Evolutionary conservation across 1,140 invertebrate genomes (phyloP), one percentile per base, ranked within the genome.

Genomic region (Helicoverpa zea): DNA sequence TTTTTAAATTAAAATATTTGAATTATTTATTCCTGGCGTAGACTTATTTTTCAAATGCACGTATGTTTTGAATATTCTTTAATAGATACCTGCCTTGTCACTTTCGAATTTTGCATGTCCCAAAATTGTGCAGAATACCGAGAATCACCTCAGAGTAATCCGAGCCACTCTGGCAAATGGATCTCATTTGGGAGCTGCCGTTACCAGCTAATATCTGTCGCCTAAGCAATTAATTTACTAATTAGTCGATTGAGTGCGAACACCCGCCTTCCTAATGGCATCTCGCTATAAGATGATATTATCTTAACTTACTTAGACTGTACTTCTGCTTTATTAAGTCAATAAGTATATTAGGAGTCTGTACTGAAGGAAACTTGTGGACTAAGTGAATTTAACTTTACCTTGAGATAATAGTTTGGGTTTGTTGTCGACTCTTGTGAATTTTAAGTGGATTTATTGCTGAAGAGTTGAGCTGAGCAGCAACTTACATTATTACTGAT

Each of bases 221-320:
- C 81, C 81, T 82, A 51, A 56, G 58, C 77, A 82, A 82, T 82
- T 82, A 82, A 79, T 73, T 51, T 43, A 51, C 59, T 79, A 82
- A 82, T 82, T 82, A 82, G 76, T 54, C 81, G 81, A 82, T 82
- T 76, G 76, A 77, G 74, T 61, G 80, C 61, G 66, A 64, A 63
- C 66, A 56, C 58, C 51, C 70, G 49, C 56, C 68, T 58, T 14
- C 3, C 18, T 81, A 76, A 81, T 81, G 72, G 72, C 52, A 43
- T 70, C 72, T 68, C 52, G 29, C 63, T 54, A 54, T 78, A 68
- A 68, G 76, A 68, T 78, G 51, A 78, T 49, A 78, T 78, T 78
- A 78, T 49, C 61, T 78, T 68, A 78, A 77, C 29, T 78, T 51
- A 78, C 63, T 78, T 78, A 78, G 30, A 52, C 63, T 61, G 16